Base-by-base conservation (phyloP, 2,797 vertebrate genomes). In the Platyrinchus mystaceus region DNA sequence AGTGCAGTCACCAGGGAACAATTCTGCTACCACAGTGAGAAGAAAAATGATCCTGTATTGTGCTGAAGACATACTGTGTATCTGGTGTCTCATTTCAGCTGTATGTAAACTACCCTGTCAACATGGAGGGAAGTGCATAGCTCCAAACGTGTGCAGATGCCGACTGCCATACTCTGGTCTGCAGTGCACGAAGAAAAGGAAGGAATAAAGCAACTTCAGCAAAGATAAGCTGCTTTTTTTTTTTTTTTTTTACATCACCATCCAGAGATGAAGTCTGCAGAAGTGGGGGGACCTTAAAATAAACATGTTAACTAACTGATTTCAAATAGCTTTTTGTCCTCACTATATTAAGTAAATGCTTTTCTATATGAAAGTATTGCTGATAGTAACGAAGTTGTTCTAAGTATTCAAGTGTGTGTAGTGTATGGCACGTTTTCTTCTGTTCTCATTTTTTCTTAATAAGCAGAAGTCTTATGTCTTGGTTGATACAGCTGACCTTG, bases 111-210 rank as follows among this genome's bases (percentile, higher is more conserved):
- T 94, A 55, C 95, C 97, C 66, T 99, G 98, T 94, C 93, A 98
- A 52, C 98, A 98, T 1, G 98, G 98, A 92, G 98, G 98, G 37
- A 99, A 99, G 96, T 99, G 98, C 74, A 95, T 98, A 80, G 98
- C 98, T 62, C 98, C 98, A 0, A 94, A 98, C 8, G 97, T 97
- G 63, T 99, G 99, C 74, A 97, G 98, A 86, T 99, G 98, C 82
- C 98, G 98, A 13, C 90, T 93, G 50, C 97, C 95, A 0, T 98
- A 97, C 96, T 98, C 97, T 17, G 98, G 98, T 67, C 96, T 96
- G 7, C 98, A 93, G 89, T 99, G 98, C 21, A 97, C 98, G 53
- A 98, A 98, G 92, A 98, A 97, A 92, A 98, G 97, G 76, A 97
- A 96, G 77, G 81, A 97, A 68, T 97, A 90, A 97, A 87, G 53